These are phyloP conservation scores for Anoplopoma fimbria DNA, from an alignment of 2,113 vertebrate genomes.

Conservation along the genomic window DNA sequence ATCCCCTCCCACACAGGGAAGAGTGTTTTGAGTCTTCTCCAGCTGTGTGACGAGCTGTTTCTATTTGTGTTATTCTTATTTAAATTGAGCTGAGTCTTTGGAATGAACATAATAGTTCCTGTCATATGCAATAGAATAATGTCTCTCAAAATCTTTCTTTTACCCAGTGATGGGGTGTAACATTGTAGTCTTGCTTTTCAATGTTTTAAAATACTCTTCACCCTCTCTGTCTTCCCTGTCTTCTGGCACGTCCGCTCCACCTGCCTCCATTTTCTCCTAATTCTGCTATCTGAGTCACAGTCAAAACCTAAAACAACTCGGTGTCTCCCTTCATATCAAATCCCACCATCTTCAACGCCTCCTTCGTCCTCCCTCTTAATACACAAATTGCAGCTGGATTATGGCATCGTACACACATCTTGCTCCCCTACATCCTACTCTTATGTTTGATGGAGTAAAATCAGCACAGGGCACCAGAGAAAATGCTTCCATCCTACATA, in stretches of 20 bases:
- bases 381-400: slow-evolving; percentile 16
- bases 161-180: neutral
- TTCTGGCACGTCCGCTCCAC: neutral
- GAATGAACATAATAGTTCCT: neutral
- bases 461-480: slow-evolving; percentile 9
- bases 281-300: slow-evolving; percentile 26
- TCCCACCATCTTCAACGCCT: slow-evolving; percentile 21
- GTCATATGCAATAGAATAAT: neutral
- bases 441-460: slow-evolving; percentile 10
- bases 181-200: slow-evolving; percentile 1
- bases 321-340: slow-evolving; percentile 8
- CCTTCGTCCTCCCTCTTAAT: slow-evolving; percentile 12
- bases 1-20: neutral
- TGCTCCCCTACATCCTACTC: slow-evolving; percentile 30
- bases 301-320: neutral
- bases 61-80: neutral
- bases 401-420: slow-evolving; percentile 1
- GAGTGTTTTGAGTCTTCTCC: neutral
- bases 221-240: neutral
- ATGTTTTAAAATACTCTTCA: slow-evolving; percentile 36
- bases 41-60: neutral
- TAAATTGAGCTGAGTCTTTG: neutral
- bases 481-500: slow-evolving; percentile 39
- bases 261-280: slow-evolving; percentile 6
- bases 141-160: neutral